These are phyloP conservation scores for Colletes collaris DNA, from an alignment of 2,888 invertebrate genomes.

Conservation along the genomic window DNA sequence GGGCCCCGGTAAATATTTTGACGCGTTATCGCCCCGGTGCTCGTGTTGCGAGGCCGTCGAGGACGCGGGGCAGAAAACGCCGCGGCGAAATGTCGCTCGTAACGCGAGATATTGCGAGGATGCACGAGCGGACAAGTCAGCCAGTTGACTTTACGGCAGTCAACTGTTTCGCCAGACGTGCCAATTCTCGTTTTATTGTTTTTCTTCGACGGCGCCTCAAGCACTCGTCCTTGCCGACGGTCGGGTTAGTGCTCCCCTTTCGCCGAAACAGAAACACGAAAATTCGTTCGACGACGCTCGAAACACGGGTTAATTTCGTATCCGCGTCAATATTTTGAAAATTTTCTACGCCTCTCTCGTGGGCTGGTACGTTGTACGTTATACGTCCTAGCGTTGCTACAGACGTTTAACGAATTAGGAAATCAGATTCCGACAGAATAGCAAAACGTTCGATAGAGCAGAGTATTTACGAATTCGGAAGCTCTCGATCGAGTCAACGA, in stretches of 20 bases:
- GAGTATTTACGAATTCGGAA: too few relatives aligned
- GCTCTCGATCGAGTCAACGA: too few relatives aligned
- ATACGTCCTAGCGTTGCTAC: too few relatives aligned
- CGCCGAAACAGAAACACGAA: slow-evolving; percentile 56
- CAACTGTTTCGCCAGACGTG: slow-evolving; percentile 73
- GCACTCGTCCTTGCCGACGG: slow-evolving; percentile 68
- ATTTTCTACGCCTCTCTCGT: background rate
- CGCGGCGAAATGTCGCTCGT: slow-evolving; percentile 1
- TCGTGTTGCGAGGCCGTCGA: background rate
- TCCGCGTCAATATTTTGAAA: slow-evolving; percentile 6
- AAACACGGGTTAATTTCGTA: slow-evolving; percentile 9
- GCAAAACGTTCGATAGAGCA: too few relatives aligned
- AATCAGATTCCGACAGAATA: too few relatives aligned
- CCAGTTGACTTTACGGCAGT: slow-evolving; percentile 70
- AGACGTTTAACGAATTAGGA: too few relatives aligned
- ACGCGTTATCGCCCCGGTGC: background rate
- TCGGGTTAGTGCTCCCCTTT: slow-evolving; percentile 68
- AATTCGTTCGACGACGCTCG: slow-evolving; percentile 31
- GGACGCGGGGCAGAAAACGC: slow-evolving; percentile 1
- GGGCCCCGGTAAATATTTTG: background rate
- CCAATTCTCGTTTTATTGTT: slow-evolving; percentile 72
- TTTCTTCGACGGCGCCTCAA: slow-evolving; percentile 63
- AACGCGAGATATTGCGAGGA: slow-evolving; percentile 24
- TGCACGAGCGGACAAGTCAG: slow-evolving; percentile 54
- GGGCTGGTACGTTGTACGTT: too few relatives aligned